A percentile compares a stretch with the other conserved stretches of the same genome.
These are phyloP conservation scores for Plagodis pulveraria DNA, from an alignment of 2,888 invertebrate genomes.

Conservation along the genomic window DNA sequence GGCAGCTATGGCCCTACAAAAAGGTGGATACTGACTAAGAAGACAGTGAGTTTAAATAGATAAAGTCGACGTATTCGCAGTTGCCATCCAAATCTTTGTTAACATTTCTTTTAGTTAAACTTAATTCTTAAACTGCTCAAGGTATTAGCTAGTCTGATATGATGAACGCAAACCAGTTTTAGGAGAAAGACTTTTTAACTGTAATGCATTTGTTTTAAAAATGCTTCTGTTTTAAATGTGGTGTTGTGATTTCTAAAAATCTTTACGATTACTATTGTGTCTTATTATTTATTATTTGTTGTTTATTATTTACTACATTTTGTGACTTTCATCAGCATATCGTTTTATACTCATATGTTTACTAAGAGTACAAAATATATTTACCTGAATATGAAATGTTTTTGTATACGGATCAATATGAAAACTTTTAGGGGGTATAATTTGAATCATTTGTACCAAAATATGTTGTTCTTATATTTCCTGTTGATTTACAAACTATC, in stretches of 20 bases:
- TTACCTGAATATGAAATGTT: neutral
- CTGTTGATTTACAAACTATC: constrained; percentile 19
- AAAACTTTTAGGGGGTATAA: constrained; percentile 1
- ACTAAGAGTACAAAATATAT: neutral
- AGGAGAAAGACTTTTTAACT: neutral
- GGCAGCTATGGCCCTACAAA: constrained; percentile 91
- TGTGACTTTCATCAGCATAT: no score
- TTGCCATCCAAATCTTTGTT: constrained; percentile 68
- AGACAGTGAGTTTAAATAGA: constrained; percentile 32
- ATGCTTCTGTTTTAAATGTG: neutral
- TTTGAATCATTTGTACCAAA: neutral
- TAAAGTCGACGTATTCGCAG: constrained; percentile 67
- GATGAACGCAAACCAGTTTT: constrained; percentile 13
- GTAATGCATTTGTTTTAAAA: neutral
- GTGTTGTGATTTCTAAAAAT: no score
- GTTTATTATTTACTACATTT: no score
- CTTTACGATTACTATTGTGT: no score
- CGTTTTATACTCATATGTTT: neutral
- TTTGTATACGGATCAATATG: constrained; percentile 12
- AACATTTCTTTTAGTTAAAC: constrained; percentile 46
- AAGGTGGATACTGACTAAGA: constrained; percentile 67
- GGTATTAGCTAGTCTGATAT: constrained; percentile 26
- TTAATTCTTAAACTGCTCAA: constrained; percentile 37
- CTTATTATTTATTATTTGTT: no score
- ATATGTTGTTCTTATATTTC: constrained; percentile 3